Evolutionary conservation across 1,140 invertebrate species (phyloP).

Genomic region (Drosophila bocqueti): DNA sequence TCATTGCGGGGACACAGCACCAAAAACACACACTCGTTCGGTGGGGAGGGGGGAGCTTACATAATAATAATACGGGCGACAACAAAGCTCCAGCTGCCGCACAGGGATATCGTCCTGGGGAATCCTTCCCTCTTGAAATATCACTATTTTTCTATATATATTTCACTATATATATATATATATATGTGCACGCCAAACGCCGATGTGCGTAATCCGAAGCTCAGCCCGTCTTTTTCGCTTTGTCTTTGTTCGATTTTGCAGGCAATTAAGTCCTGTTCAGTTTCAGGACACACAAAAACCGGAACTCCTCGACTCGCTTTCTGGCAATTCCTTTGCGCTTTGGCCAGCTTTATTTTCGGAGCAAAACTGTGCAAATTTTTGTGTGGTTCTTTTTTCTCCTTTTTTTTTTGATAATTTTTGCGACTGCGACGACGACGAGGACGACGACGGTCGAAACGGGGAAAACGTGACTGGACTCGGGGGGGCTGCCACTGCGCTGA

Average conservation of each 20-base stretch:
- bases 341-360: background rate
- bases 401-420: conserved; percentile 8
- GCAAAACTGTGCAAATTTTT: background rate
- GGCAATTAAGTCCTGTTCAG: background rate
- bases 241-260: conserved; percentile 15
- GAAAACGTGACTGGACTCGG: conserved; percentile 12
- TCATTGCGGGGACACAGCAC: conserved; percentile 52
- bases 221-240: conserved; percentile 6
- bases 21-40: conserved; percentile 11
- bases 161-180: background rate
- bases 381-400: background rate
- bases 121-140: background rate
- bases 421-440: conserved; percentile 9
- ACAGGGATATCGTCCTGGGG: conserved; percentile 16
- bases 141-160: conserved; percentile 1
- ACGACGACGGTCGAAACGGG: conserved; percentile 18
- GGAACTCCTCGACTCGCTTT: background rate
- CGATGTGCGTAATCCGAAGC: conserved; percentile 18
- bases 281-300: background rate
- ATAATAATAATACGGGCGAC: conserved; percentile 57
- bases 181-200: conserved; percentile 8
- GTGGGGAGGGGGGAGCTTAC: conserved; percentile 16
- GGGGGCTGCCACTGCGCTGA: background rate
- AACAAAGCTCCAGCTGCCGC: conserved; percentile 35
- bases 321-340: background rate